Evolutionary conservation across 2,888 invertebrate species (phyloP), one percentile per base, ranked within the genome.

Genomic region (Bombylius discolor): DNA sequence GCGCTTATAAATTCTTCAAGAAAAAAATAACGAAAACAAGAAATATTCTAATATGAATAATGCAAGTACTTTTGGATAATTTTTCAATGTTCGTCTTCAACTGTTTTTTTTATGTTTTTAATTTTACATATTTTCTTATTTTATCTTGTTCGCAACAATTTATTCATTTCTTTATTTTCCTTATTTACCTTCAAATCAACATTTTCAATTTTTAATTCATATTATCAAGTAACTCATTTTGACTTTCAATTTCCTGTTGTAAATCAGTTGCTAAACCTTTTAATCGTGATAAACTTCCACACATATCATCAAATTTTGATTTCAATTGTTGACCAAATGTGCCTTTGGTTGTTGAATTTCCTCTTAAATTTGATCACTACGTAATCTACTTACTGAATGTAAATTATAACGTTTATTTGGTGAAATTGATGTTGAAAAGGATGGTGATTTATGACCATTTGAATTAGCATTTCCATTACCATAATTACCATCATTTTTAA

Each of bases 121-220:
- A n/a, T n/a, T n/a, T n/a, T n/a, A n/a, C n/a, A n/a, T n/a, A n/a
- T n/a, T n/a, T n/a, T n/a, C n/a, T n/a, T n/a, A n/a, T n/a, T 59
- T 61, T 63, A 71, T 72, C 82, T 86, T 73, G 87, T 87, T 60
- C 83, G 85, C 63, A 91, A 74, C 53, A 94, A 74, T 67, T 85
- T 83, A 64, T 84, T 82, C 82, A 95, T 91, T 66, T 92, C 89
- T 71, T 88, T 88, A 70, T 90, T 96, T 75, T 97, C 96, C 68
- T 84, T 84, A 51, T 80, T 80, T 64, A 97, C 79, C 66, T 83
- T 87, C 47, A 85, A 77, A 70, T 94, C 92, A 34, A 91, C 89
- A 61, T 77, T 80, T 67, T 93, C 94, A 8, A 89, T 85, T 76
- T 92, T 92, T 83, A 82, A 42, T 84, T 85, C 68, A 97, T 89